Conservation (phyloP, 2,888 invertebrate species). For the Mantis religiosa region DNA sequence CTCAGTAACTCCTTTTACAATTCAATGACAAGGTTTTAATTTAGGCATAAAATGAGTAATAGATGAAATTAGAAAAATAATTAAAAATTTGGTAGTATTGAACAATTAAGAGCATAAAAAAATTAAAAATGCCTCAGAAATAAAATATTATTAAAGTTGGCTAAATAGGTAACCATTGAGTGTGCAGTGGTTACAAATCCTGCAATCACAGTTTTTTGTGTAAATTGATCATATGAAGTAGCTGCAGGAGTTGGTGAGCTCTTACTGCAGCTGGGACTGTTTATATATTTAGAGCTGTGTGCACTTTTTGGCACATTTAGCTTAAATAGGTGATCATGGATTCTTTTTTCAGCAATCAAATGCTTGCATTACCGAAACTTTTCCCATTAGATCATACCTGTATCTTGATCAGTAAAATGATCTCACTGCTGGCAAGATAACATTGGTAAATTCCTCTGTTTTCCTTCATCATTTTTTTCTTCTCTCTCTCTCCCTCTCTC, state of each 20-base stretch:
- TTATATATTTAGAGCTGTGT: slow-evolving; percentile 1
- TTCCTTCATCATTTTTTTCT: neutral
- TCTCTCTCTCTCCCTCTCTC: neutral
- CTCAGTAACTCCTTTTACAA: too few relatives aligned
- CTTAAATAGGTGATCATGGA: neutral
- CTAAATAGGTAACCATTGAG: too few relatives aligned
- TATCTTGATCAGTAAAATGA: neutral
- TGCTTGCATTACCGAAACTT: neutral
- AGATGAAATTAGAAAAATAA: too few relatives aligned
- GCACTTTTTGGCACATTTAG: slow-evolving; percentile 1
- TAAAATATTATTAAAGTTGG: too few relatives aligned
- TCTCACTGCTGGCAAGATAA: neutral
- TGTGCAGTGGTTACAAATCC: too few relatives aligned
- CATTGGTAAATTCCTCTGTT: slow-evolving; percentile 13
- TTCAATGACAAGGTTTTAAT: too few relatives aligned
- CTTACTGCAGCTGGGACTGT: neutral
- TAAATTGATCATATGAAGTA: too few relatives aligned
- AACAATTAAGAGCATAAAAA: too few relatives aligned
- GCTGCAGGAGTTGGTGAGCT: neutral
- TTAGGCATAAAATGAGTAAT: too few relatives aligned
- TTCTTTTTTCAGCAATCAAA: neutral
- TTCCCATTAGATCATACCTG: slow-evolving; percentile 10
- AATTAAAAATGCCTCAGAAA: too few relatives aligned
- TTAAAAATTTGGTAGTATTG: too few relatives aligned
- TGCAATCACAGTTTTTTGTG: too few relatives aligned